Percentiles rank a stretch among this genome's conserved stretches.
Conservation (phyloP, 2,113 vertebrate genomes). For the Motacilla tschutschensis region DNA sequence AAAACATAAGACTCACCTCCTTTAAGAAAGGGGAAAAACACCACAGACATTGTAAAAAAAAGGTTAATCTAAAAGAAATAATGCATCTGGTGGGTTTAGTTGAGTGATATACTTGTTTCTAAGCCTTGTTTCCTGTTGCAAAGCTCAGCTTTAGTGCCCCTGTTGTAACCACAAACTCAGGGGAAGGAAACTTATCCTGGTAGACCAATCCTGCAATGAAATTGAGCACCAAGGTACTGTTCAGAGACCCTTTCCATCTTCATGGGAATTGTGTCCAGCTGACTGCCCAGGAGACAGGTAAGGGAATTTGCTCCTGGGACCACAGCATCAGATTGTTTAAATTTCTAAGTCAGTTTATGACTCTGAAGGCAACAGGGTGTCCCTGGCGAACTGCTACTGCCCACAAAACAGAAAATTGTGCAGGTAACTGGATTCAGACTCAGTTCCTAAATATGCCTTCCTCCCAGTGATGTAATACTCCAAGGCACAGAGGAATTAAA, state of each 20-base stretch:
- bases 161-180: not conserved
- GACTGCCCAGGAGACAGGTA: not conserved
- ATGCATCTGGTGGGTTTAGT: not conserved
- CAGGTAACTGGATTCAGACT: not conserved
- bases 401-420: not conserved
- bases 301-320: not conserved
- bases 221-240: not conserved
- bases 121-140: not conserved
- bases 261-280: not conserved
- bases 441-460: not conserved
- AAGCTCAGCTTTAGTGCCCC: not conserved
- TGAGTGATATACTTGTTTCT: not conserved
- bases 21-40: fast-evolving
- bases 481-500: not conserved
- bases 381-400: not conserved
- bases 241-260: not conserved
- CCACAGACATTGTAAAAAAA: not conserved
- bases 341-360: not conserved
- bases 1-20: not conserved
- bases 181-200: not conserved
- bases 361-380: not conserved
- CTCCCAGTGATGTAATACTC: not conserved
- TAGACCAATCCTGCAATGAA: not conserved
- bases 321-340: not conserved
- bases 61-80: not conserved